These are phyloP conservation scores for Manduca sexta DNA, from an alignment of 1,140 invertebrate genomes.

Conservation along the genomic window DNA sequence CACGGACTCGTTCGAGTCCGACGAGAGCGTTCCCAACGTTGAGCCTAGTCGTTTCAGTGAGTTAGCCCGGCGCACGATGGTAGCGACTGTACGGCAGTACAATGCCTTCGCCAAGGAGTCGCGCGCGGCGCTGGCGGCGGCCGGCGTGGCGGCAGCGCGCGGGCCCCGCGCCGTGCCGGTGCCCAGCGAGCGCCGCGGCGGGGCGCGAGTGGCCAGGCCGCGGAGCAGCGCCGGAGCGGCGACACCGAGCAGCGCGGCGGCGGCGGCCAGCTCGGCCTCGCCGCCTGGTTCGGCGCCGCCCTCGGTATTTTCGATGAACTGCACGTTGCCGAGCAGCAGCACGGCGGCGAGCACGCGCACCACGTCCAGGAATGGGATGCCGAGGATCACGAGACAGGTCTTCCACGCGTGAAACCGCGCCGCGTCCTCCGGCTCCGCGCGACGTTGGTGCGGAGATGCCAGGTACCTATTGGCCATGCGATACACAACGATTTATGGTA, in stretches of 20 bases:
- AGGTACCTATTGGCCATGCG: slow-evolving; percentile 76
- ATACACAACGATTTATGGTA: too few relatives aligned
- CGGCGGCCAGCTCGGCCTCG: slow-evolving; percentile 86
- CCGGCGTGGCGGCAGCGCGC: slow-evolving; percentile 84
- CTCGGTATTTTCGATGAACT: slow-evolving; percentile 83
- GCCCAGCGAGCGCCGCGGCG: slow-evolving; percentile 81
- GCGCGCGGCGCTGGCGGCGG: slow-evolving; percentile 88
- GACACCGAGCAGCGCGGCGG: slow-evolving; percentile 88
- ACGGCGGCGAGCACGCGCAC: slow-evolving; percentile 93
- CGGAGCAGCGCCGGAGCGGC: slow-evolving; percentile 92
- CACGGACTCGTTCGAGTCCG: slow-evolving; percentile 93
- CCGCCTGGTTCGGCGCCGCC: slow-evolving; percentile 75
- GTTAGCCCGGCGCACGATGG: slow-evolving; percentile 93
- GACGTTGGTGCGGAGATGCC: slow-evolving; percentile 79
- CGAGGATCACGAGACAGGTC: slow-evolving; percentile 89
- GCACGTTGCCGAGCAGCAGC: slow-evolving; percentile 91
- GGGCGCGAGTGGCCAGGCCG: slow-evolving; percentile 88
- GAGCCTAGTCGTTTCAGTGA: slow-evolving; percentile 91
- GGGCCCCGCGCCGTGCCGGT: slow-evolving; percentile 85
- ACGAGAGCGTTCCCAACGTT: slow-evolving; percentile 90
- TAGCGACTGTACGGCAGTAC: slow-evolving; percentile 95
- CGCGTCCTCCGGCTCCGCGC: slow-evolving; percentile 50
- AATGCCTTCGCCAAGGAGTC: slow-evolving; percentile 94
- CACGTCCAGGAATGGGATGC: slow-evolving; percentile 95
- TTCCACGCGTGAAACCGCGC: slow-evolving; percentile 89